Conservation (phyloP, 2,888 invertebrate genomes). For the Pandemis corylana region DNA sequence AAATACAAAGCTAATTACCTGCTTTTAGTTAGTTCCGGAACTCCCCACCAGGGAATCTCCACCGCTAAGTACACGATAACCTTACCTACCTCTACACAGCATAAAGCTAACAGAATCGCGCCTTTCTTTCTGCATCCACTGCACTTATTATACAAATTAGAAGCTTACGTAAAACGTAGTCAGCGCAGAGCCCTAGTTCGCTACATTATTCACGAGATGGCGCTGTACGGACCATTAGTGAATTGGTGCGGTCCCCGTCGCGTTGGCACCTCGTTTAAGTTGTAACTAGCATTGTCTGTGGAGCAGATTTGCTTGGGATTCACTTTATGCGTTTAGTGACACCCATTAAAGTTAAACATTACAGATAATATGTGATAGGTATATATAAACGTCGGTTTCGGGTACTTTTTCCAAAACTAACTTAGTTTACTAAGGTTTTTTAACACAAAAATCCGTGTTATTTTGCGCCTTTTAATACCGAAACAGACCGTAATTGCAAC, state of each 20-base stretch:
- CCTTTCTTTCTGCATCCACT: constrained; percentile 14
- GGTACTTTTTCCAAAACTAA: too few species aligned
- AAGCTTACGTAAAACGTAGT: constrained; percentile 30
- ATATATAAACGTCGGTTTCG: too few species aligned
- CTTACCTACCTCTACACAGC: background rate
- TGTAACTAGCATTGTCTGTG: constrained; percentile 19
- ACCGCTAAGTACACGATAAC: background rate
- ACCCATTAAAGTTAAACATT: background rate
- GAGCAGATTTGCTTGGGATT: background rate
- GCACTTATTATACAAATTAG: constrained; percentile 41
- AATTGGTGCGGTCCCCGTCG: constrained; percentile 28
- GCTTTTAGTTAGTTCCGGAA: background rate
- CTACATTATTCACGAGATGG: constrained; percentile 41
- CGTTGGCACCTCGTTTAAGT: constrained; percentile 35
- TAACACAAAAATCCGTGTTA: background rate
- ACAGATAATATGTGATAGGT: too few species aligned
- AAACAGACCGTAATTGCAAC: background rate
- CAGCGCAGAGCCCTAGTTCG: constrained; percentile 29
- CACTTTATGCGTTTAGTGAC: background rate
- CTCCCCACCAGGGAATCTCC: background rate
- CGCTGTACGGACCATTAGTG: constrained; percentile 35
- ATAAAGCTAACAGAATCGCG: background rate
- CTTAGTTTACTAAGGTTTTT: too few species aligned
- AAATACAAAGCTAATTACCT: background rate
- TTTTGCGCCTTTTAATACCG: background rate